Evolutionary conservation across 1,140 invertebrate species (phyloP).

Genomic region (Bombus superbus): DNA sequence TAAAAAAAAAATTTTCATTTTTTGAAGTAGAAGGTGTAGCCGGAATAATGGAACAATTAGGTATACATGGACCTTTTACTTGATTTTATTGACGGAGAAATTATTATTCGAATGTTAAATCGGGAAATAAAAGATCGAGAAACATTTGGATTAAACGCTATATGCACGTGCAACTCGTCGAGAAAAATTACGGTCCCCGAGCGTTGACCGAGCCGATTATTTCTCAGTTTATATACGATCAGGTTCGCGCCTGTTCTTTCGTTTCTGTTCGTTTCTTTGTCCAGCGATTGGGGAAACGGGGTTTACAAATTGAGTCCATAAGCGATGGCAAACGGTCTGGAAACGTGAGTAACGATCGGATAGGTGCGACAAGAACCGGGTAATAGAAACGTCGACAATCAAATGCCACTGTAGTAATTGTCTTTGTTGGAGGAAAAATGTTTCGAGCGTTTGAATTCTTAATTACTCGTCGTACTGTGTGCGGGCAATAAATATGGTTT

Average conservation of each 20-base stretch:
- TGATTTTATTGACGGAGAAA: background rate
- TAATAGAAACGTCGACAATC: constrained; percentile 26
- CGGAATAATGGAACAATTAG: background rate
- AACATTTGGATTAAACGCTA: background rate
- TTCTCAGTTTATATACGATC: constrained; percentile 31
- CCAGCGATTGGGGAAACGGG: constrained; percentile 7
- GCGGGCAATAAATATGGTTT: too few relatives aligned
- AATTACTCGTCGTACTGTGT: background rate
- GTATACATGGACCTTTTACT: background rate
- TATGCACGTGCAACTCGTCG: background rate
- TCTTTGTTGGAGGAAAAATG: constrained; percentile 10
- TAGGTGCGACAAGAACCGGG: constrained; percentile 6
- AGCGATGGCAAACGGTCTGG: constrained; percentile 1
- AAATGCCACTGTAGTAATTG: constrained; percentile 6
- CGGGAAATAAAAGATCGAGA: background rate
- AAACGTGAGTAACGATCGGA: constrained; percentile 35
- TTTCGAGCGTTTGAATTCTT: background rate
- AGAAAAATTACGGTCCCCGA: background rate
- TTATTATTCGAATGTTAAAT: background rate
- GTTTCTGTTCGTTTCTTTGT: constrained; percentile 1
- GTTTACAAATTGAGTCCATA: constrained; percentile 39
- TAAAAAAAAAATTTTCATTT: background rate
- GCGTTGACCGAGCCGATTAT: constrained; percentile 21
- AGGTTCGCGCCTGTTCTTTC: background rate
- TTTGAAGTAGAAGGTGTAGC: background rate